These are phyloP conservation scores for Drosophila nigromelanica DNA, from an alignment of 1,140 invertebrate species.

Conservation along the genomic window DNA sequence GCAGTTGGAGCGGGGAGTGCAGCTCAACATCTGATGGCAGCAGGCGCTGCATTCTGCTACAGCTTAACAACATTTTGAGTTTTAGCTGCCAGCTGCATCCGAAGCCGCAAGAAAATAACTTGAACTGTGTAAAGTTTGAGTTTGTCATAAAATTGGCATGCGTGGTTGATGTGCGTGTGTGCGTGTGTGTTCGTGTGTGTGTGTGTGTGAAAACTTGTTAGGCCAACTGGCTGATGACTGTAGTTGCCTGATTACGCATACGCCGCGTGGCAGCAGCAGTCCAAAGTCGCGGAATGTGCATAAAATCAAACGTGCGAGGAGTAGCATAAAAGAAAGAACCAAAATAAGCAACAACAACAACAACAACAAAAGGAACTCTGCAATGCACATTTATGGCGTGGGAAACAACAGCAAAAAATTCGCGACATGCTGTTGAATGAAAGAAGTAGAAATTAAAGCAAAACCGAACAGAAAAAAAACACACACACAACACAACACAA, in stretches of 20 bases:
- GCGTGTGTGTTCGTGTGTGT: not conserved
- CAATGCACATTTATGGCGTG: conserved; percentile 45
- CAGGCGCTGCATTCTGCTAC: conserved; percentile 8
- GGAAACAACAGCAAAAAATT: conserved; percentile 51
- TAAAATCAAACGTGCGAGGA: conserved; percentile 44
- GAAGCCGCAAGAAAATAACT: conserved; percentile 38
- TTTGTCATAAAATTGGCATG: conserved; percentile 48
- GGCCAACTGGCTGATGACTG: conserved; percentile 70
- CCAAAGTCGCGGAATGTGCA: conserved; percentile 53
- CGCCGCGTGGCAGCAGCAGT: conserved; percentile 54
- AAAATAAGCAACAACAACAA: not conserved
- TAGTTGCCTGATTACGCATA: conserved; percentile 72
- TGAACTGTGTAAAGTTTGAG: conserved; percentile 24
- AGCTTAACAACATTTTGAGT: conserved; percentile 43
- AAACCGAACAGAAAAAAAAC: conserved; percentile 2
- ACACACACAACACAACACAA: conserved; percentile 4
- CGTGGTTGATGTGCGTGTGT: not conserved
- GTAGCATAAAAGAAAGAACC: not conserved
- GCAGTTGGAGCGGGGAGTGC: not conserved
- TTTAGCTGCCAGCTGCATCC: conserved; percentile 32
- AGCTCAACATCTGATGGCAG: not conserved
- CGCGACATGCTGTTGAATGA: conserved; percentile 51
- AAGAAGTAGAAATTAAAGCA: conserved; percentile 56
- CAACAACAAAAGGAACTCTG: conserved; percentile 14
- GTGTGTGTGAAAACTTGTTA: conserved; percentile 52